phyloP scores from a whole-genome alignment of 1,140 invertebrate species.

The Aphelinus atriplicis region DNA sequence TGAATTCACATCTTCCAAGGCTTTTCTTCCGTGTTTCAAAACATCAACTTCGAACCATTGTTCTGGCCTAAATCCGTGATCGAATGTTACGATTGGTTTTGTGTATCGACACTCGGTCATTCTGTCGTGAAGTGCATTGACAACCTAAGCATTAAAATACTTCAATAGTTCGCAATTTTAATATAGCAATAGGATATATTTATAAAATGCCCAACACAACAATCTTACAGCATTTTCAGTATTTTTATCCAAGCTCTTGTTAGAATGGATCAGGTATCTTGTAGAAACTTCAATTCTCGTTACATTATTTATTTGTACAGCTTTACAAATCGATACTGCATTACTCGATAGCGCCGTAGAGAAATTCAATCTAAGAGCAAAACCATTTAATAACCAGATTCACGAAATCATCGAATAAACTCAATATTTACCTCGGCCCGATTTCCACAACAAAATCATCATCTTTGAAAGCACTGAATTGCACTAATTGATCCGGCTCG shows the following conservation, averaged over 20 bases:
- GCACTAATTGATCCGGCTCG: slow-evolving; percentile 66
- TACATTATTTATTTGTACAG: slow-evolving; percentile 79
- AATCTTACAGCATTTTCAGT: slow-evolving; percentile 62
- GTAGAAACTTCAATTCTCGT: slow-evolving; percentile 83
- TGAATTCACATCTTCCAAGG: slow-evolving; percentile 84
- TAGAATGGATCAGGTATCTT: slow-evolving; percentile 78
- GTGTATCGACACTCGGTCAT: slow-evolving; percentile 86
- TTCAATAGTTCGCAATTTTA: not conserved
- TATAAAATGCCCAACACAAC: not conserved
- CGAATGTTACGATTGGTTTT: slow-evolving; percentile 76
- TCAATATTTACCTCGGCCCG: slow-evolving; percentile 74
- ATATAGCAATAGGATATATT: not conserved
- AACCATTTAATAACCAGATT: not conserved
- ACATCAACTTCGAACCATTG: slow-evolving; percentile 88
- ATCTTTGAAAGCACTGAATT: slow-evolving; percentile 59
- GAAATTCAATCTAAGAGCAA: slow-evolving; percentile 83
- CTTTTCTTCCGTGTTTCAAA: slow-evolving; percentile 77
- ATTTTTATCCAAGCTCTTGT: slow-evolving; percentile 51
- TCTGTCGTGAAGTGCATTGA: slow-evolving; percentile 78
- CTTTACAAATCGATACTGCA: slow-evolving; percentile 91
- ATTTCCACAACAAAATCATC: slow-evolving; percentile 75
- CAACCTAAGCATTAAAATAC: slow-evolving; percentile 60
- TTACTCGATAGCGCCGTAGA: slow-evolving; percentile 95
- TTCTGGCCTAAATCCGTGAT: slow-evolving; percentile 77
- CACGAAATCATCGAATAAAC: slow-evolving; percentile 19